These are phyloP conservation scores for Camponotus vicinus DNA, from an alignment of 1,140 invertebrate species.

Conservation along the genomic window DNA sequence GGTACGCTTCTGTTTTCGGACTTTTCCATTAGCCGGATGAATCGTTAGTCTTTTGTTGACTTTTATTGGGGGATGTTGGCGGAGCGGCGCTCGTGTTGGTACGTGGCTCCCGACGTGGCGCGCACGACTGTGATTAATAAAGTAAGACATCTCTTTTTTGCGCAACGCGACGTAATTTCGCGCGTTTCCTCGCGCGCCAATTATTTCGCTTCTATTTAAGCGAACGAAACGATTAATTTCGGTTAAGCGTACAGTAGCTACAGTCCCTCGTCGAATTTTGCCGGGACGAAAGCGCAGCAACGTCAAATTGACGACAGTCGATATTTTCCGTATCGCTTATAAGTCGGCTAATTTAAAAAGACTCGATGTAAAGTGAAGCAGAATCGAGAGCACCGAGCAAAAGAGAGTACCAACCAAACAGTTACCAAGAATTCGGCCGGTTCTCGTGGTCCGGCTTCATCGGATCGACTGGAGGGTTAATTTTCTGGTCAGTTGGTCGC, in stretches of 20 bases:
- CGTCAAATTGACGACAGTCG: background rate
- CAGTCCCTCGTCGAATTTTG: background rate
- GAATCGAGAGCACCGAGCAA: slow-evolving; percentile 36
- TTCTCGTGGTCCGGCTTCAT: slow-evolving; percentile 79
- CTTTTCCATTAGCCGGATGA: slow-evolving; percentile 87
- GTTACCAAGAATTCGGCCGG: slow-evolving; percentile 69
- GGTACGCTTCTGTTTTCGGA: slow-evolving; percentile 85
- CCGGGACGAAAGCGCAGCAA: background rate
- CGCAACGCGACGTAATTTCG: slow-evolving; percentile 5
- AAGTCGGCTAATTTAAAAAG: slow-evolving; percentile 12
- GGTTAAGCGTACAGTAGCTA: too few relatives aligned
- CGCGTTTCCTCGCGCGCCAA: background rate
- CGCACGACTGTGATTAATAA: slow-evolving; percentile 71
- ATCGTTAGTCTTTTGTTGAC: slow-evolving; percentile 87
- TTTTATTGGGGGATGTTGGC: slow-evolving; percentile 84
- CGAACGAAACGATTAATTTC: slow-evolving; percentile 25
- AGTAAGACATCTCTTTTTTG: slow-evolving; percentile 63
- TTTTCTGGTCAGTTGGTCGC: slow-evolving; percentile 87
- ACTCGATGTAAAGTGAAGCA: slow-evolving; percentile 25
- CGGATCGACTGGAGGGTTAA: slow-evolving; percentile 86
- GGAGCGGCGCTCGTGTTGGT: slow-evolving; percentile 63
- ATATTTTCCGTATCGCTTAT: slow-evolving; percentile 27
- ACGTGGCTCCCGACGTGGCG: slow-evolving; percentile 35
- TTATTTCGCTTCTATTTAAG: background rate
- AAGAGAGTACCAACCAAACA: slow-evolving; percentile 9